These are phyloP conservation scores for Leptopterna dolabrata DNA, from an alignment of 2,888 invertebrate genomes.

Conservation along the genomic window DNA sequence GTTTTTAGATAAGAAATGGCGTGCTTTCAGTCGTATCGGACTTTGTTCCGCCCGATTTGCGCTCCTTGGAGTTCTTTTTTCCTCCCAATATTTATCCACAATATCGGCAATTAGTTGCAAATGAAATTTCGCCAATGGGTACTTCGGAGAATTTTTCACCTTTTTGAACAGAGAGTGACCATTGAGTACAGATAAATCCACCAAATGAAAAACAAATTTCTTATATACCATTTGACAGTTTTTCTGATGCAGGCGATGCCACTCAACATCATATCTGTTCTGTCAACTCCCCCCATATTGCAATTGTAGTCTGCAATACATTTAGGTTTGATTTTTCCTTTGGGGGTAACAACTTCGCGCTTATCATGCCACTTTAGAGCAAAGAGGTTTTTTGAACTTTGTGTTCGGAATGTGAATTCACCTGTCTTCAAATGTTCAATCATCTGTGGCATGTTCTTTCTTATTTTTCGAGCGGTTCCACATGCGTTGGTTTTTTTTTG, in stretches of 20 bases:
- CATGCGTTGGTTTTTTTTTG: constrained; percentile 62
- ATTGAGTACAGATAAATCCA: constrained; percentile 47
- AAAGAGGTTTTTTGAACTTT: constrained; percentile 56
- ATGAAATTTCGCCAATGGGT: not conserved
- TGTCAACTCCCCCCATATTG: constrained; percentile 64
- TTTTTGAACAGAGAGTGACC: not conserved
- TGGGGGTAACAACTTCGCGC: constrained; percentile 62
- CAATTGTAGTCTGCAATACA: constrained; percentile 63
- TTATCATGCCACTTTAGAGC: constrained; percentile 65
- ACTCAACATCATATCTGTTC: constrained; percentile 62
- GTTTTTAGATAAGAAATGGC: too few species aligned
- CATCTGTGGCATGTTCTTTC: constrained; percentile 62
- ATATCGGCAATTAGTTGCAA: not conserved
- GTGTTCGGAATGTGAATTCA: constrained; percentile 9
- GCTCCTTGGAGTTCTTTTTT: not conserved
- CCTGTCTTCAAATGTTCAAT: constrained; percentile 56
- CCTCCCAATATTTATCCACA: not conserved
- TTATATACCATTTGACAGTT: constrained; percentile 62
- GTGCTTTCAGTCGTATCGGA: not conserved
- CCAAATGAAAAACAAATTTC: constrained; percentile 64
- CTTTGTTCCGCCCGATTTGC: not conserved
- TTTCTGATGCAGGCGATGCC: constrained; percentile 58
- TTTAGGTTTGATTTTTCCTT: constrained; percentile 62
- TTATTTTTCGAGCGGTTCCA: constrained; percentile 62
- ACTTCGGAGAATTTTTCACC: not conserved